Conservation (phyloP, 2,888 invertebrate species). For the Troglohyphantes excavatus region DNA sequence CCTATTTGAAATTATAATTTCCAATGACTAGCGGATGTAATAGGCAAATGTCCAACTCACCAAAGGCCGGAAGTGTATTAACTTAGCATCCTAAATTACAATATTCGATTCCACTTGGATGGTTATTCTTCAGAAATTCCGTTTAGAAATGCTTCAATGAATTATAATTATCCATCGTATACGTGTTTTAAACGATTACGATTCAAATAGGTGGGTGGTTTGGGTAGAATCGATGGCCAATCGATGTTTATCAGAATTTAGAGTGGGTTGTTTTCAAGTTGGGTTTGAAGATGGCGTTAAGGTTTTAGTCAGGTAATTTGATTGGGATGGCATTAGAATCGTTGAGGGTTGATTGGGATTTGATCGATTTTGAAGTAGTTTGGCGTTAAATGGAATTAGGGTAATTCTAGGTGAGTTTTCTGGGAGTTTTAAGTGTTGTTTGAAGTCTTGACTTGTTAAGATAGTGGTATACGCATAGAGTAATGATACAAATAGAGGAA, state of each 20-base stretch:
- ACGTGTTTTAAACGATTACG: constrained; percentile 44
- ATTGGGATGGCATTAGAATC: too few species aligned
- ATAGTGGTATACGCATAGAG: too few species aligned
- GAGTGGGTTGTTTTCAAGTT: background rate
- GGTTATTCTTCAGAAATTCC: background rate
- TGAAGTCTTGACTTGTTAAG: too few species aligned
- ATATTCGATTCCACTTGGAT: constrained; percentile 10
- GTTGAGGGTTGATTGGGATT: too few species aligned
- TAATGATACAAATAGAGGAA: too few species aligned
- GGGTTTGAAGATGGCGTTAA: too few species aligned
- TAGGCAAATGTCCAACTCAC: background rate
- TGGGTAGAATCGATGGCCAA: constrained; percentile 45
- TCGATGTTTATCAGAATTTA: constrained; percentile 25
- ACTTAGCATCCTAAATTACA: constrained; percentile 10
- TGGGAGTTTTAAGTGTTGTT: too few species aligned
- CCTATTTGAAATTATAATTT: constrained; percentile 2
- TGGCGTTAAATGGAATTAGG: too few species aligned
- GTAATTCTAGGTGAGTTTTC: too few species aligned
- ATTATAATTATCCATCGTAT: constrained; percentile 36
- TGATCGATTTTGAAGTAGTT: background rate
- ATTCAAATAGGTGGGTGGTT: background rate
- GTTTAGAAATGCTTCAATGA: constrained; percentile 40
- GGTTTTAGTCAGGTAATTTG: too few species aligned
- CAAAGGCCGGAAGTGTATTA: background rate
- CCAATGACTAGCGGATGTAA: background rate